Evolutionary conservation across 2,113 vertebrate genomes (phyloP), one percentile per base, ranked within the genome.

Genomic region (Otolemur garnettii): DNA sequence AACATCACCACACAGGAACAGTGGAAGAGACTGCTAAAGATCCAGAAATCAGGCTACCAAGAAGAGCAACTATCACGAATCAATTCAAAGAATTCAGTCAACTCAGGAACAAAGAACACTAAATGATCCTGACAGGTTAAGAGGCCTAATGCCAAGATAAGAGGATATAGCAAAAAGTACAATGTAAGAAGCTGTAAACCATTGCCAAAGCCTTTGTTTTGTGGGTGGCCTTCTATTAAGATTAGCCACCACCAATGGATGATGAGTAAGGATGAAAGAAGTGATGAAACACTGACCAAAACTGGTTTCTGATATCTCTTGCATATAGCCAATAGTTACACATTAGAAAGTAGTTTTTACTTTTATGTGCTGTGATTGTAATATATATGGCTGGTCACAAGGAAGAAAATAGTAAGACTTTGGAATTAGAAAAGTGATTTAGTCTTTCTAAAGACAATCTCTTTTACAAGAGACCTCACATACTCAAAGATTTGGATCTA

Each of bases 361-460:
- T 95, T 82, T 45, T 55, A 35, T 78, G 60, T 71, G 14, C 33
- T 87, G 82, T 74, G 33, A 64, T 84, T 92, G 90, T 82, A 69
- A 94, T 50, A 90, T 33, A n/a, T 60, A 91, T 14, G 17, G 33
- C 26, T 4, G 13, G 57, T 89, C 83, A 66, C 64, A 79, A 57
- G 69, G 74, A 95, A 85, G 83, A 82, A 84, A 91, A 81, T 45
- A 72, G 17, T 50, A 93, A 68, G 22, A 26, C 4, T 59, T 28
- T 89, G 78, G 13, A 95, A 89, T 59, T 79, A 85, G 9, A 90
- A 87, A 81, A 82, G 22, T 38, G 24, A 87, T 64, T 92, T 78
- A 78, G 14, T 91, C 30, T 68, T 89, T 79, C 38, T 60, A 84
- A 90, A 80, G 18, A 62, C n/a, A 33, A 69, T 64, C n/a, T 78